Base-by-base conservation (phyloP, 30 jellyfish, hydroid and myxozoan genomes). In the Turritopsis dohrnii region DNA sequence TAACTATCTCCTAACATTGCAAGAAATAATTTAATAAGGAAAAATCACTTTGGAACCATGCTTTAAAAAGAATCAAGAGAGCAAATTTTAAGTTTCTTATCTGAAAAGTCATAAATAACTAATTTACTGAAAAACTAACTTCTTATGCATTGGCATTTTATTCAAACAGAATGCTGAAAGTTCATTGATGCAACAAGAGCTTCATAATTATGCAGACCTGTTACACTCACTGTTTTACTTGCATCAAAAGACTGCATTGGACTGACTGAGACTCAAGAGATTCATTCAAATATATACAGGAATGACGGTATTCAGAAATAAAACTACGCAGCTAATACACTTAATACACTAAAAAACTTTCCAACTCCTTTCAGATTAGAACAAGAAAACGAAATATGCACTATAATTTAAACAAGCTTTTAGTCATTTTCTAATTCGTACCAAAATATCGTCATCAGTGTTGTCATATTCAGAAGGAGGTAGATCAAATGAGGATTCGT, bases 401-500 rank as follows among this genome's bases (percentile, higher is more conserved):
- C 17, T 26, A 77, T 16, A 77, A 21, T 30, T 52, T 19, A 28
- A 28, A 77, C 24, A 77, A 28, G 19, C 24, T 28, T 19, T 72
- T 72, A 26, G 24, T n/a, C 77, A 54, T 52, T 65, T 41, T 28
- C 65, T n/a, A 76, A 84, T 71, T 83, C 98, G 93, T 93, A 93
- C 98, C 98, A 93, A 77, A 17, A 93, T 53, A 66, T 90, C 89
- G 76, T 93, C 98, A 52, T 85, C 98, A 5, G 98, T 89, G 26
- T 82, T 82, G 87, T 88, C 96, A 53, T 88, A 93, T 21, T 93
- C 96, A 24, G 98, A 93, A 75, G 96, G 93, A 8, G 98, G 87
- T 66, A 93, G 86, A 28, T 86, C 95, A 81, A 83, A 79, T 22
- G 87, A 75, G 8, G 98, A 93, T 19, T 93, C 98, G 20, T 85